phyloP scores from a whole-genome alignment of 2,888 invertebrate species.

The Lissonota sp. region DNA sequence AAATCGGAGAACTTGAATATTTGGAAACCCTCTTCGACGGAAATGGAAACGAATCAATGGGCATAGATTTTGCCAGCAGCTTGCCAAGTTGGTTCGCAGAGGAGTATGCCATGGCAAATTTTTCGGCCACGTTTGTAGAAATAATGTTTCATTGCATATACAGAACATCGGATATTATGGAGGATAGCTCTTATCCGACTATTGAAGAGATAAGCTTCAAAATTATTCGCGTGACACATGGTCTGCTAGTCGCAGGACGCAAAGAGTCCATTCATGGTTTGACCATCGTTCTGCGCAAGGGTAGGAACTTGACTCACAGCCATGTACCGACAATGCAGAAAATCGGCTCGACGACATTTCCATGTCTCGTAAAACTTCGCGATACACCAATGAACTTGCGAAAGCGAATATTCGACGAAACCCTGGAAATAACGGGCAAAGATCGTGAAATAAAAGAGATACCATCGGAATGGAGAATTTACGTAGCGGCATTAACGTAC shows the following conservation, averaged over 20 bases:
- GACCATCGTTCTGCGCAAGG: constrained; percentile 24
- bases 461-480: constrained; percentile 87
- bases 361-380: constrained; percentile 78
- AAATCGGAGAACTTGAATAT: constrained; percentile 50
- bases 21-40: neutral
- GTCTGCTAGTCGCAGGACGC: constrained; percentile 28
- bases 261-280: neutral
- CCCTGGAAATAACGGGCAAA: constrained; percentile 85
- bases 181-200: constrained; percentile 87
- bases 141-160: constrained; percentile 87
- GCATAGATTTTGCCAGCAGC: neutral
- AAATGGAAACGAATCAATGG: constrained; percentile 72
- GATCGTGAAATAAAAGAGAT: constrained; percentile 84
- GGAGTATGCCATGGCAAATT: neutral
- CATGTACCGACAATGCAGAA: neutral
- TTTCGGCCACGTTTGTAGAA: constrained; percentile 88
- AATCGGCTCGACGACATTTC: constrained; percentile 70
- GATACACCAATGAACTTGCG: constrained; percentile 71
- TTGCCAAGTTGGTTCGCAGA: neutral
- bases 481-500: constrained; percentile 86
- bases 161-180: constrained; percentile 89
- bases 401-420: constrained; percentile 83
- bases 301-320: neutral
- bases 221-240: constrained; percentile 79
- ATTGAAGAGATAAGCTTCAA: constrained; percentile 87